Conservation (phyloP, 2,888 invertebrate genomes). For the Eupithecia vulgata region DNA sequence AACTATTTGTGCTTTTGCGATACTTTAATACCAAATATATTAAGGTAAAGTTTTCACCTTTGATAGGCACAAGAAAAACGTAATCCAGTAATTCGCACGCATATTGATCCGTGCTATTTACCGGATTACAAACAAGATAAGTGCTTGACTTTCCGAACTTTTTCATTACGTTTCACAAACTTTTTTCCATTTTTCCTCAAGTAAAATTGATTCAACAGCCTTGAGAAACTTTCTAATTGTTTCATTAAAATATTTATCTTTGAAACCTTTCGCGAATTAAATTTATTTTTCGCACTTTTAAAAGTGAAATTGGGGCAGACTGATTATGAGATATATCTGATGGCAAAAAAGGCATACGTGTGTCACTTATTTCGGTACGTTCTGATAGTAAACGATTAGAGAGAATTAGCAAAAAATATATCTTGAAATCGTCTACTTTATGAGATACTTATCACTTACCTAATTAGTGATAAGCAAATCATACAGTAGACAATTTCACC, state of each 20-base stretch:
- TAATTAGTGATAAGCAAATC: neutral
- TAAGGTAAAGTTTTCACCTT: neutral
- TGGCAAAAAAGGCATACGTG: neutral
- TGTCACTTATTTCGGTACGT: neutral
- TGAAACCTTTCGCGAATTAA: constrained; percentile 5
- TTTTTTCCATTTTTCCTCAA: constrained; percentile 15
- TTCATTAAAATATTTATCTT: constrained; percentile 13
- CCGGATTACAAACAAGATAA: neutral
- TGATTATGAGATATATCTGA: neutral
- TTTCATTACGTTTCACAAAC: constrained; percentile 10
- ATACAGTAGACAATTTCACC: neutral
- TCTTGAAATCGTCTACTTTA: neutral
- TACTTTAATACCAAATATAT: neutral
- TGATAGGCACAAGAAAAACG: neutral
- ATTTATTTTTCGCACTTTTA: neutral
- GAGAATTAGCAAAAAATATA: neutral
- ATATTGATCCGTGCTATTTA: neutral
- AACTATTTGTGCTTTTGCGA: neutral
- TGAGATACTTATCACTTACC: neutral
- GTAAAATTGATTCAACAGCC: constrained; percentile 18
- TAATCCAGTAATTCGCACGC: too few species aligned
- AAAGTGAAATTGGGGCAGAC: neutral
- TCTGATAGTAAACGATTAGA: neutral
- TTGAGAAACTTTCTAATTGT: constrained; percentile 27
- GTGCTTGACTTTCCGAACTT: neutral